Percentiles rank a stretch among this genome's conserved stretches.
These are phyloP conservation scores for Halichoerus grypus DNA, from an alignment of 2,113 vertebrate genomes.

Conservation along the genomic window DNA sequence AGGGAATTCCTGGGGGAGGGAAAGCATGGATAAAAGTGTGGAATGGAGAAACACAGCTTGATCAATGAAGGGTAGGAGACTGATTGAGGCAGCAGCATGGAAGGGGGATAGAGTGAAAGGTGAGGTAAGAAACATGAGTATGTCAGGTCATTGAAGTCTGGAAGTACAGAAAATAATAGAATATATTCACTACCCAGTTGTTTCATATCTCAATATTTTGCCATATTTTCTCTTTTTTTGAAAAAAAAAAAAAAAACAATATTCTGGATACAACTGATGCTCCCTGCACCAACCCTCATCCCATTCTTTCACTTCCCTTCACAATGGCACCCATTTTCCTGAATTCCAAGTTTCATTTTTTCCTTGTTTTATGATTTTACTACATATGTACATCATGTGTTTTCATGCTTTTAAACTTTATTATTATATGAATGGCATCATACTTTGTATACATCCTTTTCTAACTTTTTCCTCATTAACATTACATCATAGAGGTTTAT, in stretches of 20 bases:
- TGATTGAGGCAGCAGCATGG: background rate
- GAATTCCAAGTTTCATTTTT: background rate
- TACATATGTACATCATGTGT: background rate
- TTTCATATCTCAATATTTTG: background rate
- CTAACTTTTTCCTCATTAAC: background rate
- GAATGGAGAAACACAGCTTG: background rate
- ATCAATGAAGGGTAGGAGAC: background rate
- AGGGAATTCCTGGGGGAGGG: background rate
- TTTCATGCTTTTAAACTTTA: background rate
- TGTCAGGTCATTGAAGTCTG: background rate
- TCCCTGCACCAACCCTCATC: background rate
- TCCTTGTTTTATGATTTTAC: background rate
- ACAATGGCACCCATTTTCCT: background rate
- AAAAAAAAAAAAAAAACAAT: background rate
- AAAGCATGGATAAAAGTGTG: background rate
- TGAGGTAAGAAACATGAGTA: background rate
- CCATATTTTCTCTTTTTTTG: background rate
- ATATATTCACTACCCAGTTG: background rate
- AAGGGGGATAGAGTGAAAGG: background rate
- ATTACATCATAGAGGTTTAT: background rate
- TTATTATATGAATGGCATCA: background rate
- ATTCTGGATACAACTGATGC: background rate
- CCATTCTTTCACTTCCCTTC: background rate
- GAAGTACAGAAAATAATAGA: background rate
- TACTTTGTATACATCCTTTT: background rate